phyloP scores from a whole-genome alignment of 2,113 vertebrate genomes.

The Cyrtonyx montezumae region DNA sequence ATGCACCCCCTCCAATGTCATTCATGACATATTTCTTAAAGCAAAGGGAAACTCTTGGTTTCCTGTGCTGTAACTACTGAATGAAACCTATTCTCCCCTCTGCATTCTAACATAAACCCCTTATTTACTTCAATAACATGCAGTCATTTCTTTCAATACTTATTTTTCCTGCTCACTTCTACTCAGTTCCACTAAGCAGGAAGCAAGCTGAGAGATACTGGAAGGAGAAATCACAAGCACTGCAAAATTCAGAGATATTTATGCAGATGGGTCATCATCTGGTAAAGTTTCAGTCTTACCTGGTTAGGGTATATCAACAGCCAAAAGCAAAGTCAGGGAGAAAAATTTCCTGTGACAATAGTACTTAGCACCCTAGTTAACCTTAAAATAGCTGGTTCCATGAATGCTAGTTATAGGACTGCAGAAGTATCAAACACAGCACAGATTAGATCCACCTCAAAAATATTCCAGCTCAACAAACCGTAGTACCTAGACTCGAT shows the following conservation, averaged over 20 bases:
- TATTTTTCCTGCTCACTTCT: background rate
- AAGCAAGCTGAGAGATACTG: background rate
- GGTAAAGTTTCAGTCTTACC: background rate
- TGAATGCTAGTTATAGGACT: fast-evolving
- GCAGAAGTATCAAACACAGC: background rate
- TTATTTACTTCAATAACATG: background rate
- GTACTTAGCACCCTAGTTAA: background rate
- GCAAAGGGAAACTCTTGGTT: background rate
- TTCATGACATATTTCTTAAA: background rate
- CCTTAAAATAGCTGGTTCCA: background rate
- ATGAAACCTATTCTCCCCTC: background rate
- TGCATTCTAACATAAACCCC: background rate
- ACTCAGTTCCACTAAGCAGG: background rate
- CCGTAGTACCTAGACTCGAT: fast-evolving
- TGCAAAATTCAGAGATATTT: background rate
- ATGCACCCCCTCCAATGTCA: background rate
- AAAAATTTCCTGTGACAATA: background rate
- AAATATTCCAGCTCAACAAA: background rate
- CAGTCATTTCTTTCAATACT: background rate
- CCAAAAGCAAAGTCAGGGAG: background rate
- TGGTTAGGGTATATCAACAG: background rate
- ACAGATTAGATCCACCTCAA: background rate
- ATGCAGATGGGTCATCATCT: background rate
- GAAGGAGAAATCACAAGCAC: background rate
- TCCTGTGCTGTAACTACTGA: background rate